Percentiles rank a stretch among this genome's conserved stretches.
phyloP scores from a whole-genome alignment of 1,140 invertebrate genomes.

The Drosophila nannoptera region DNA sequence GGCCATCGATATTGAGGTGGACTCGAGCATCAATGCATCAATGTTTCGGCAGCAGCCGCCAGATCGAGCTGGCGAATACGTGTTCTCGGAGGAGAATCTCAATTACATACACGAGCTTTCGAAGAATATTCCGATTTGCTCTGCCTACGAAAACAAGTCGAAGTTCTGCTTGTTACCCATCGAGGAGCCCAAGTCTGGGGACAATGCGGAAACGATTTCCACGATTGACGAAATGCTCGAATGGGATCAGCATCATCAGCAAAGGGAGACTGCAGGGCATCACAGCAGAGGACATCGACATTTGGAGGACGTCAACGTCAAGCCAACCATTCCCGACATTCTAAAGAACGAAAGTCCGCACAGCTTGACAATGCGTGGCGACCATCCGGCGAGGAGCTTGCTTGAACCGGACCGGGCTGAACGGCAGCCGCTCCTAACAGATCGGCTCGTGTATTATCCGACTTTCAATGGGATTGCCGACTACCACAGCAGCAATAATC shows the following conservation, averaged over 20 bases:
- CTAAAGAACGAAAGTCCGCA: constrained; percentile 40
- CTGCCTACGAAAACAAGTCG: constrained; percentile 75
- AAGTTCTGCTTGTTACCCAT: constrained; percentile 56
- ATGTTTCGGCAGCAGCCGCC: background rate
- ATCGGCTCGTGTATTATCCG: constrained; percentile 72
- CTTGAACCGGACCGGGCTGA: too few relatives aligned
- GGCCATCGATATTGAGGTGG: background rate
- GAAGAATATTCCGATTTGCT: constrained; percentile 77
- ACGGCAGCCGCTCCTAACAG: constrained; percentile 52
- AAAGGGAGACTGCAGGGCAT: background rate
- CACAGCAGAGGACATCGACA: background rate
- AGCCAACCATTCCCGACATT: constrained; percentile 55
- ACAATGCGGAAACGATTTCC: constrained; percentile 9
- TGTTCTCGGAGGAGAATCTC: constrained; percentile 70
- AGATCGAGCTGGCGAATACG: constrained; percentile 27
- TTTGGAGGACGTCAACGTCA: background rate
- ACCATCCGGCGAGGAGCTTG: background rate
- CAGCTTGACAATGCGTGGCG: background rate
- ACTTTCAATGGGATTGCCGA: constrained; percentile 57
- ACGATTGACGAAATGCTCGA: constrained; percentile 59
- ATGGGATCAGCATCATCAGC: constrained; percentile 45
- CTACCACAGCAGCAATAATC: constrained; percentile 59
- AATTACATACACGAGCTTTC: constrained; percentile 77
- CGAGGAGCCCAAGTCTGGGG: constrained; percentile 8
- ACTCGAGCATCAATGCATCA: constrained; percentile 8